phyloP scores from a whole-genome alignment of 30 jellyfish, hydroid and myxozoan genomes.

The Hydractinia echinata region DNA sequence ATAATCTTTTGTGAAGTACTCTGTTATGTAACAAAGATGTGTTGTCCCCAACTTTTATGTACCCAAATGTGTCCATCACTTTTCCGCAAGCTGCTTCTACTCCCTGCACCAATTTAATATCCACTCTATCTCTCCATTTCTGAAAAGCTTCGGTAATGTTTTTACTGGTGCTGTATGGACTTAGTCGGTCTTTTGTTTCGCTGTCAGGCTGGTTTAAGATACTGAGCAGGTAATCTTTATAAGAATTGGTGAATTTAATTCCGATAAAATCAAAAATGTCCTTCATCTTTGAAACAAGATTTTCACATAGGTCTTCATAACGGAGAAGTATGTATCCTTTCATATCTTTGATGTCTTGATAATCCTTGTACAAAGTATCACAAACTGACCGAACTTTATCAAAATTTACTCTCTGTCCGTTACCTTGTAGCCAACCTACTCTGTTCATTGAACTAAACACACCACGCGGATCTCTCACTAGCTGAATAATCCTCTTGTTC shows the following conservation, averaged over 20 bases:
- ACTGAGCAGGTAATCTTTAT: not conserved
- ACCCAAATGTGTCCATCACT: conserved; percentile 15
- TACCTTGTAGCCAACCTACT: conserved; percentile 4
- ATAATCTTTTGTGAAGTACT: not conserved
- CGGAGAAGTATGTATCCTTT: conserved; percentile 1
- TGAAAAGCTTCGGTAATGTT: not conserved
- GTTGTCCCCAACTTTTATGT: not conserved
- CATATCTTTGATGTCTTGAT: not conserved
- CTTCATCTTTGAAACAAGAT: not conserved
- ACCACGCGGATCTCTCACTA: conserved; percentile 34
- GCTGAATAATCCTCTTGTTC: not conserved
- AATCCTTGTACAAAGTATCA: conserved; percentile 5
- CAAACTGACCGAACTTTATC: not conserved
- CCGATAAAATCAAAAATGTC: not conserved
- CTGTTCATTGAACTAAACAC: not conserved
- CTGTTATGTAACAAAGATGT: not conserved
- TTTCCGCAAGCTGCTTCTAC: conserved; percentile 8
- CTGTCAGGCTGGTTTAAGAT: not conserved
- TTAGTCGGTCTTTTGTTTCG: too few species aligned
- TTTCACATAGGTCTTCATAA: conserved; percentile 23
- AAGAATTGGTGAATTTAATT: not conserved
- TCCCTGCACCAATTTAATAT: not conserved
- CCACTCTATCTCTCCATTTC: conserved; percentile 11
- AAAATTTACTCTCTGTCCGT: not conserved
- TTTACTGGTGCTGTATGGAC: conserved; percentile 12